Percentiles rank a stretch among this genome's conserved stretches.
phyloP scores from a whole-genome alignment of 2,113 vertebrate genomes.

The Lepus europaeus region DNA sequence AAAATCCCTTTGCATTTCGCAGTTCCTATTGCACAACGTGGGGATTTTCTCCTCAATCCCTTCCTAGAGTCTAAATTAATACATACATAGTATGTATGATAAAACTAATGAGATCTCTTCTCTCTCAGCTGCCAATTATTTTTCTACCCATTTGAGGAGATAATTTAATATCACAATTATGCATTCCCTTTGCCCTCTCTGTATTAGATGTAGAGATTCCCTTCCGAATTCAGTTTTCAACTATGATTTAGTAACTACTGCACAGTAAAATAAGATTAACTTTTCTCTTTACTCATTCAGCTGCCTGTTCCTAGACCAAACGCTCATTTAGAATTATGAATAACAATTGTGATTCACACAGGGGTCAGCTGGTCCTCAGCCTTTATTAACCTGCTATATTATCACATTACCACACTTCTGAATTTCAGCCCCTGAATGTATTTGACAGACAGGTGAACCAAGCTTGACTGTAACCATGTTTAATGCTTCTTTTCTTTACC shows the following conservation, averaged over 20 bases:
- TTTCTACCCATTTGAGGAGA: conserved; percentile 49
- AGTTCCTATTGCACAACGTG: background rate
- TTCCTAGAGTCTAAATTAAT: conserved; percentile 3
- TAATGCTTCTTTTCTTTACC: background rate
- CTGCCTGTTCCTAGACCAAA: background rate
- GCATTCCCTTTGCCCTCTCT: background rate
- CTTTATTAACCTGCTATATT: background rate
- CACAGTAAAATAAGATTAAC: conserved; percentile 25
- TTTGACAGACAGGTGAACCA: background rate
- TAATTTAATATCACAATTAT: conserved; percentile 7
- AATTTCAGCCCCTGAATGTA: background rate
- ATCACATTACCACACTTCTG: background rate
- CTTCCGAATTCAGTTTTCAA: conserved; percentile 44
- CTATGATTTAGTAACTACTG: conserved; percentile 31
- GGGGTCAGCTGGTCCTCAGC: background rate
- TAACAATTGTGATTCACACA: conserved; percentile 28
- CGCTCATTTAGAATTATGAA: conserved; percentile 42
- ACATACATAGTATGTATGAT: conserved; percentile 1
- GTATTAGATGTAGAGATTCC: conserved; percentile 5
- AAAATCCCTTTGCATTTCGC: background rate
- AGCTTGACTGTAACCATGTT: background rate
- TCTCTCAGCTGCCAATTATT: background rate
- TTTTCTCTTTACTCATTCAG: conserved; percentile 43
- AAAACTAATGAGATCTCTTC: conserved; percentile 51
- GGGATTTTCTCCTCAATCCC: background rate